Percentiles rank a stretch among this genome's conserved stretches.
These are phyloP conservation scores for Tridacna crocea DNA, from an alignment of 2,888 invertebrate genomes.

Conservation along the genomic window DNA sequence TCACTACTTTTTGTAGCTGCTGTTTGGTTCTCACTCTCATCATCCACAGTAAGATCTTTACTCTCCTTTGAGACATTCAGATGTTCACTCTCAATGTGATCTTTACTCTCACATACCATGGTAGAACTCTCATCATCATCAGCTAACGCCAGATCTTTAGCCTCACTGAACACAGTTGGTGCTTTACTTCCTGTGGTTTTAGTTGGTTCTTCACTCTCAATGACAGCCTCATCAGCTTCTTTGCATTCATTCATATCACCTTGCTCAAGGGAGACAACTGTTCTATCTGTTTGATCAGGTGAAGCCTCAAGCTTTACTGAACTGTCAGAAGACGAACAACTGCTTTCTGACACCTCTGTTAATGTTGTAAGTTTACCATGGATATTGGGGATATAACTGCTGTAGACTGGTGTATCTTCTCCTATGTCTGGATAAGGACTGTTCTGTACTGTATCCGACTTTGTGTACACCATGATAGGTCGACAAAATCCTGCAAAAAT, in stretches of 20 bases:
- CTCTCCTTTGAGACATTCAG: not conserved
- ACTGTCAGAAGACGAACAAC: constrained; percentile 14
- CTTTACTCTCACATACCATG: not conserved
- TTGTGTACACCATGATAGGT: constrained; percentile 80
- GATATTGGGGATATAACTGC: not conserved
- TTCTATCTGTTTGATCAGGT: not conserved
- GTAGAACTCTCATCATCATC: not conserved
- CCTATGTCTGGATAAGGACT: constrained; percentile 60
- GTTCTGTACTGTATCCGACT: constrained; percentile 71
- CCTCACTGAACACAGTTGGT: no score
- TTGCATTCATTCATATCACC: not conserved
- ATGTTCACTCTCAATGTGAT: not conserved
- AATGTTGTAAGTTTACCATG: not conserved
- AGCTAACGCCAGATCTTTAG: not conserved
- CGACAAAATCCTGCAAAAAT: constrained; percentile 79
- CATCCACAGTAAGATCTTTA: not conserved
- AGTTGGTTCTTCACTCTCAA: not conserved
- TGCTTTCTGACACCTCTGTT: constrained; percentile 18
- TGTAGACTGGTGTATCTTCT: constrained; percentile 35
- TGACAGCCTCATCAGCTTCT: not conserved
- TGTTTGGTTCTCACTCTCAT: no score
- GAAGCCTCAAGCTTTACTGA: not conserved
- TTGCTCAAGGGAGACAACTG: not conserved
- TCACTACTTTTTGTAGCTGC: no score
- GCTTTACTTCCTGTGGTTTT: no score